Percentiles rank a stretch among this genome's conserved stretches.
These are phyloP conservation scores for Ophion ventricosus DNA, from an alignment of 2,888 invertebrate species.

Conservation along the genomic window DNA sequence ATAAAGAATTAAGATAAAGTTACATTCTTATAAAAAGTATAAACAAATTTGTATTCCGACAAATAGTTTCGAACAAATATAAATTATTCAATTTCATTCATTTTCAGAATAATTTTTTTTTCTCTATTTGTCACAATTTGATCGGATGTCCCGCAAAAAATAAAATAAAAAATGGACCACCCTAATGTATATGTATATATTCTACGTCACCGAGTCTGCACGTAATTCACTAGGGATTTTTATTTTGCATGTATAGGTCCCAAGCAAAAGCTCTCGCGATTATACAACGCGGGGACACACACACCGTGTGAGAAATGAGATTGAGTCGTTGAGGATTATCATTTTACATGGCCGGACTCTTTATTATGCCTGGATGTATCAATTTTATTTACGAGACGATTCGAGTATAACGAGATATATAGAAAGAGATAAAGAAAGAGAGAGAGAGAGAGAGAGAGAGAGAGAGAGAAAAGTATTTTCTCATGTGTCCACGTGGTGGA, in stretches of 20 bases:
- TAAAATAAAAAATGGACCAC: no score
- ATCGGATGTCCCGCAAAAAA: no score
- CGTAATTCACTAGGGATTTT: background rate
- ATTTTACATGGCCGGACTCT: conserved; percentile 69
- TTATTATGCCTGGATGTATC: conserved; percentile 69
- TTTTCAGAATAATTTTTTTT: no score
- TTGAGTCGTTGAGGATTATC: conserved; percentile 74
- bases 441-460: background rate
- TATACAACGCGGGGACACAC: conserved; percentile 29
- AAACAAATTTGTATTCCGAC: no score
- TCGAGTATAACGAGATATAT: conserved; percentile 58
- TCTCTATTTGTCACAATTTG: no score
- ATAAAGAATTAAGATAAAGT: no score
- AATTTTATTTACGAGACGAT: conserved; percentile 72
- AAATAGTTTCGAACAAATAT: no score
- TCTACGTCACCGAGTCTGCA: conserved; percentile 57
- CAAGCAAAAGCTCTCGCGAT: conserved; percentile 25
- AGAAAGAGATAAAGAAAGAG: conserved; percentile 18
- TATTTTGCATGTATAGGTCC: conserved; percentile 10
- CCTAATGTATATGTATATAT: conserved; percentile 8
- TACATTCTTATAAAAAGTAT: no score
- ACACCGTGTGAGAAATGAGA: conserved; percentile 65
- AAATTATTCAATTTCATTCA: no score
- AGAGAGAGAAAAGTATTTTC: conserved; percentile 9
- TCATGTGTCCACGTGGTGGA: background rate